Evolutionary conservation across 2,888 invertebrate genomes (phyloP), one percentile per base, ranked within the genome.

Genomic region (Heterodera filipjevi): DNA sequence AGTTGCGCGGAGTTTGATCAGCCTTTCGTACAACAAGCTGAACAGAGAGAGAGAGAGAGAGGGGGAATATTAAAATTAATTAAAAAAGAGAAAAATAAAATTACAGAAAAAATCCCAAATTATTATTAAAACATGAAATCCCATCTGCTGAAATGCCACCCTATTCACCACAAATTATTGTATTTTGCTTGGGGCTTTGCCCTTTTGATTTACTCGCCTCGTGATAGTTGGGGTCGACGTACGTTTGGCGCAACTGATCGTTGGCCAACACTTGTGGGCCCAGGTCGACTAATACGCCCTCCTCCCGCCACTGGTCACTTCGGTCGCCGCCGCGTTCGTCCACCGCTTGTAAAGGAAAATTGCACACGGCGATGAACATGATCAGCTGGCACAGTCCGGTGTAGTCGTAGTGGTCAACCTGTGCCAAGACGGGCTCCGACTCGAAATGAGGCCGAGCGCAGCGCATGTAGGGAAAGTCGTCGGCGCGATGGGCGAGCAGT

Each of bases 21-120:
- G 76, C 82, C n/a, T 59, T 35, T 59, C 46, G 46, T 39, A 84
- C 80, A 27, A 68, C 76, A 10, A 84, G 35, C 82, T 82, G 14
- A 73, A 32, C 2, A 32, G 27, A 30, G 27, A 30, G 12, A 32
- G 12, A 71, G 27, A 27, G 39, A 39, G 12, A 39, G 12, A 39
- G 2, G 39, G 12, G n/a, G n/a, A n/a, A n/a, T n/a, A n/a, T n/a
- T n/a, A n/a, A n/a, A n/a, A n/a, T n/a, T 53, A 22, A 22, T 22
- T 53, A 19, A 19, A 53, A 19, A 22, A 22, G 6, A 53, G 22
- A 19, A 53, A 53, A 22, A 22, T 19, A 53, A 16, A 3, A 53
- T 5, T 22, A 19, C 5, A 53, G 5, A 16, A 2, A 10, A 19
- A 53, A 59, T 59, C 8, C 6, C 22, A 27, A 27, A 30, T 39